Evolutionary conservation across 2,888 invertebrate species (phyloP).

Genomic region (Tinea trinotella): DNA sequence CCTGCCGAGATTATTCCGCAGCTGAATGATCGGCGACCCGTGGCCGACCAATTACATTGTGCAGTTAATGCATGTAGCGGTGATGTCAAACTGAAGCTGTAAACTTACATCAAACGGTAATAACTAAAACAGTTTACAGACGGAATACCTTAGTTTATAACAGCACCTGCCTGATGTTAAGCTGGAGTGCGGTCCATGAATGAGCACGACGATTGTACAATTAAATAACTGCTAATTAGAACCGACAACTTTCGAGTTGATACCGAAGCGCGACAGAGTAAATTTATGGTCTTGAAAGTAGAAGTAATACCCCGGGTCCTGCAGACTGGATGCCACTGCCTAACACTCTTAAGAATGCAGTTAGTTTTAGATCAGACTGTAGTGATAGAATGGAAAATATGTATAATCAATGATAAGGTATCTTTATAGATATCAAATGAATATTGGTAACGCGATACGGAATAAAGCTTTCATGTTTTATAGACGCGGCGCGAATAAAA

Average conservation of each 20-base stretch:
- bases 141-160: background rate
- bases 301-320: no score
- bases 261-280: no score
- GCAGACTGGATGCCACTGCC: no score
- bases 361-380: background rate
- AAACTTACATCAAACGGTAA: background rate
- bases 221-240: no score
- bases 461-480: background rate
- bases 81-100: conserved; percentile 4
- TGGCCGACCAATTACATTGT: conserved; percentile 1
- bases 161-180: no score
- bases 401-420: background rate
- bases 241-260: no score
- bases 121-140: background rate
- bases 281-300: no score
- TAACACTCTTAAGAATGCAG: no score
- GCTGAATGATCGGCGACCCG: conserved; percentile 14
- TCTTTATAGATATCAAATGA: conserved; percentile 3
- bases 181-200: no score
- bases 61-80: conserved; percentile 14
- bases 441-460: conserved; percentile 7
- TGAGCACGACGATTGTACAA: background rate
- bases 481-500: background rate
- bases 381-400: background rate
- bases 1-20: background rate